These are phyloP conservation scores for Polypedilum pembai DNA, from an alignment of 1,140 invertebrate species.

Conservation along the genomic window DNA sequence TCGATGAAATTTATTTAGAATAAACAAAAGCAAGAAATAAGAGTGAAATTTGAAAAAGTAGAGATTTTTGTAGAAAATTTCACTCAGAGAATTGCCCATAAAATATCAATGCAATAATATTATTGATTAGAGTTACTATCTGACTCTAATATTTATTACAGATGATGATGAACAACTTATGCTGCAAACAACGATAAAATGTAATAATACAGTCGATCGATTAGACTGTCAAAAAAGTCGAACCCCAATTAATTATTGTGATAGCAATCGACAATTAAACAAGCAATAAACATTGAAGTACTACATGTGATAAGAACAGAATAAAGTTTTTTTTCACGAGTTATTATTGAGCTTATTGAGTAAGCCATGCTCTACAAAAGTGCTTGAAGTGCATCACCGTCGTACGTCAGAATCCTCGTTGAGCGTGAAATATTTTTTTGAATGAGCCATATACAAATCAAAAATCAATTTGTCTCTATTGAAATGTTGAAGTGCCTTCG, in stretches of 20 bases:
- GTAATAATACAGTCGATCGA: background rate
- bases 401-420: background rate
- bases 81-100: no score
- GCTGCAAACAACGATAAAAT: no score
- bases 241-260: background rate
- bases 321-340: background rate
- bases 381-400: background rate
- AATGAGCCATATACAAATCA: constrained; percentile 24
- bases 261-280: background rate
- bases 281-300: background rate
- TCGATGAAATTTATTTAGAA: no score
- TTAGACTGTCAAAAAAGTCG: background rate
- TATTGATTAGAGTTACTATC: no score
- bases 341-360: background rate
- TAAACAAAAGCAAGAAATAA: no score
- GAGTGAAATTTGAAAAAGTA: no score
- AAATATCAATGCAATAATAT: no score
- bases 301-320: background rate
- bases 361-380: background rate
- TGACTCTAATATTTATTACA: no score
- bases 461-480: constrained; percentile 28
- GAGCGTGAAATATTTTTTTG: background rate
- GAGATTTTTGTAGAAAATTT: no score
- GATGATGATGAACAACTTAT: no score
- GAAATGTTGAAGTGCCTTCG: constrained; percentile 4